These are phyloP conservation scores for Drosophila mimetica DNA, from an alignment of 2,888 invertebrate genomes.

Conservation along the genomic window DNA sequence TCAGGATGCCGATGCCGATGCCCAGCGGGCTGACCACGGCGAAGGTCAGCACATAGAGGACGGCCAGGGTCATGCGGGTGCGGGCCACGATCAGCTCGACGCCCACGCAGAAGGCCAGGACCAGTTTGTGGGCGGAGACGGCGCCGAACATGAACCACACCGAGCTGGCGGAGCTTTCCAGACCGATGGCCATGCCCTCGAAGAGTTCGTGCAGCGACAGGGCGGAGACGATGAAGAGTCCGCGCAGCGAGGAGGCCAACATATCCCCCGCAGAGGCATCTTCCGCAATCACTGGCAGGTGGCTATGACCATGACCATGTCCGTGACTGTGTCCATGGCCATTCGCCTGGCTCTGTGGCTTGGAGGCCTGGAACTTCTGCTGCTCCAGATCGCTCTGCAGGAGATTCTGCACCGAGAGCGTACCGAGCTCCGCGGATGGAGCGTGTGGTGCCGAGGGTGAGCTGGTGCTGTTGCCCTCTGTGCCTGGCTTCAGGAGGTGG, in stretches of 20 bases:
- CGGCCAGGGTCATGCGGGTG: constrained; percentile 87
- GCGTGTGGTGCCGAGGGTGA: constrained; percentile 13
- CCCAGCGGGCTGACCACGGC: constrained; percentile 90
- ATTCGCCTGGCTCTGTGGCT: constrained; percentile 52
- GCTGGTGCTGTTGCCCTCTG: constrained; percentile 8
- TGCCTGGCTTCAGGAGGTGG: constrained; percentile 65
- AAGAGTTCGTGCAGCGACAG: constrained; percentile 94
- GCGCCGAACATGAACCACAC: constrained; percentile 94
- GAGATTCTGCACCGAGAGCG: constrained; percentile 73
- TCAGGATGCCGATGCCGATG: constrained; percentile 91
- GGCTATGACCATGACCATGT: constrained; percentile 63
- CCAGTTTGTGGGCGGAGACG: constrained; percentile 93
- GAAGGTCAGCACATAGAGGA: constrained; percentile 90
- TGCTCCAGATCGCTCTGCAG: constrained; percentile 72
- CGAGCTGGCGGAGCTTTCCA: constrained; percentile 87
- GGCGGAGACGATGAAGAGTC: constrained; percentile 90
- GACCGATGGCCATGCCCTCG: constrained; percentile 93
- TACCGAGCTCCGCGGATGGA: constrained; percentile 33
- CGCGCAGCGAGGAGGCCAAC: constrained; percentile 86
- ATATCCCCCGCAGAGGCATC: constrained; percentile 80
- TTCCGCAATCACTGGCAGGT: constrained; percentile 76
- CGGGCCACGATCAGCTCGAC: constrained; percentile 91
- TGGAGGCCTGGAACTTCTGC: constrained; percentile 60
- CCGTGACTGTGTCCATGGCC: constrained; percentile 43
- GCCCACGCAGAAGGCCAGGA: constrained; percentile 95